These are phyloP conservation scores for Actias luna DNA, from an alignment of 2,888 invertebrate species.

Conservation along the genomic window DNA sequence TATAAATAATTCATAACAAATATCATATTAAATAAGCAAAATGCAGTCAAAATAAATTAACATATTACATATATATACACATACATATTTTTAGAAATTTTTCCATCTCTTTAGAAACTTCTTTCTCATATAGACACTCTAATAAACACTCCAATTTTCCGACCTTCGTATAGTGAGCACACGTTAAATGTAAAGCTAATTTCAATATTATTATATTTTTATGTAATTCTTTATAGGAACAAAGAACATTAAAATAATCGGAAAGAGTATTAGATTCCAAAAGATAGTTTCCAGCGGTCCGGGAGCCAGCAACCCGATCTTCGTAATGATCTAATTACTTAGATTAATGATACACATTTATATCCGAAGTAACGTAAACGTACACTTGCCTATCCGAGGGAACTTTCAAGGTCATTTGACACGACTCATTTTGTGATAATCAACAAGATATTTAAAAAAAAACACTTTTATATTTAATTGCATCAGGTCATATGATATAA, in stretches of 20 bases:
- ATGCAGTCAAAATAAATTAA: no score
- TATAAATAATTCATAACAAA: no score
- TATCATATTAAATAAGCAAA: no score
- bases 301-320: constrained; percentile 62
- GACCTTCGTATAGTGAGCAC: no score
- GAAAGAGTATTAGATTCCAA: constrained; percentile 17
- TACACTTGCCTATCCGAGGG: constrained; percentile 51
- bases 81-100: no score
- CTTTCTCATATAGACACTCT: no score
- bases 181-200: neutral
- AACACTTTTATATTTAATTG: no score
- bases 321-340: constrained; percentile 77
- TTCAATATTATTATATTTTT: neutral
- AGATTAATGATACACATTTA: constrained; percentile 78
- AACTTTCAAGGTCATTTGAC: constrained; percentile 30
- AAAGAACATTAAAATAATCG: neutral
- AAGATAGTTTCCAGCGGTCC: constrained; percentile 47
- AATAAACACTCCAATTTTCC: no score
- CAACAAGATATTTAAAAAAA: neutral
- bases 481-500: no score
- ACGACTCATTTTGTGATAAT: neutral
- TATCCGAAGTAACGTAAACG: constrained; percentile 58
- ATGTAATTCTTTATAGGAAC: neutral
- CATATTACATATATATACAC: no score
- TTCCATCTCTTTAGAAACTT: no score